phyloP scores from a whole-genome alignment of 2,888 invertebrate genomes.

The Caenorhabditis angaria region DNA sequence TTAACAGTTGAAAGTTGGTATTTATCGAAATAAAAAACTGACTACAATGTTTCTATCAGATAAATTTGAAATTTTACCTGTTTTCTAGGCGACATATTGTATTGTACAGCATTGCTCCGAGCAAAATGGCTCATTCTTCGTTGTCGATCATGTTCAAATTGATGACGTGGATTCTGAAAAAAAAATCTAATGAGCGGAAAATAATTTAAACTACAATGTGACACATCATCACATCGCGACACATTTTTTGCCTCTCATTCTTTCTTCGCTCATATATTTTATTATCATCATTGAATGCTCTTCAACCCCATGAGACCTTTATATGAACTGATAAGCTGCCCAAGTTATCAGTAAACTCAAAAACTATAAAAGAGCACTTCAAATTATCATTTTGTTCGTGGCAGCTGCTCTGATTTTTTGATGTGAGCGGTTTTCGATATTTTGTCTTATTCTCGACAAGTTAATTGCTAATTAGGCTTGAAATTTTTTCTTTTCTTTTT shows the following conservation, averaged over 20 bases:
- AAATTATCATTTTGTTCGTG: not conserved
- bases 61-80: constrained; percentile 31
- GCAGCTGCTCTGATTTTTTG: too few relatives aligned
- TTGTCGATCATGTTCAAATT: constrained; percentile 43
- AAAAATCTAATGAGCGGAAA: too few relatives aligned
- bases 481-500: too few relatives aligned
- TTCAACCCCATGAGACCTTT: constrained; percentile 4
- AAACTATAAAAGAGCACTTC: not conserved
- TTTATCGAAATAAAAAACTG: not conserved
- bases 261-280: not conserved
- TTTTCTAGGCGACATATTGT: constrained; percentile 49
- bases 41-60: not conserved
- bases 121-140: constrained; percentile 58
- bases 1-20: not conserved
- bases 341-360: not conserved
- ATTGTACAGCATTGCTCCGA: constrained; percentile 55
- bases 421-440: not conserved
- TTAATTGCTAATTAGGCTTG: too few relatives aligned
- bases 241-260: not conserved
- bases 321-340: not conserved
- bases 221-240: too few relatives aligned
- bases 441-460: too few relatives aligned
- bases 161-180: constrained; percentile 25
- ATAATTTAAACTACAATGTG: too few relatives aligned
- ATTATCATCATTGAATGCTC: not conserved